phyloP scores from a whole-genome alignment of 2,888 invertebrate species.

The Drosophila merina region DNA sequence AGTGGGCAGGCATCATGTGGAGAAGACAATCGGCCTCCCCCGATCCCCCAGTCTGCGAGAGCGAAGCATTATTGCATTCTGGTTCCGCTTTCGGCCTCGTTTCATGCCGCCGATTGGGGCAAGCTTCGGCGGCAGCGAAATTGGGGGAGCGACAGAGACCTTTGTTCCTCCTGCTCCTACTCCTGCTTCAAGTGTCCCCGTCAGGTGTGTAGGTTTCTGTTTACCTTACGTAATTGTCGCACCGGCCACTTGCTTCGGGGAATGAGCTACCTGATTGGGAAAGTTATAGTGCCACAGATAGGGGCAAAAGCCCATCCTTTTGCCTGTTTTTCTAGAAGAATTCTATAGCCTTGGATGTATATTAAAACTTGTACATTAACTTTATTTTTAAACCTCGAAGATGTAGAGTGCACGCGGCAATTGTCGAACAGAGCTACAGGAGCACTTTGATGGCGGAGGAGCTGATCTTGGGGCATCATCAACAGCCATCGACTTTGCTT shows the following conservation, averaged over 20 bases:
- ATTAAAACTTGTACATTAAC: too few species aligned
- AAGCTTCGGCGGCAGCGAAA: slow-evolving; percentile 52
- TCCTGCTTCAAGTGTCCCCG: slow-evolving; percentile 26
- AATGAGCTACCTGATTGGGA: slow-evolving; percentile 15
- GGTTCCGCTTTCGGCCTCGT: slow-evolving; percentile 54
- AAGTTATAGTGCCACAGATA: neutral
- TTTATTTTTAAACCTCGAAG: neutral
- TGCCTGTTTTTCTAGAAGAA: too few species aligned
- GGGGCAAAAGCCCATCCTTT: neutral
- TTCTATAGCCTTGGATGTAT: too few species aligned
- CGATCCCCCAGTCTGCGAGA: slow-evolving; percentile 1
- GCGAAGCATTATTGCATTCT: slow-evolving; percentile 29
- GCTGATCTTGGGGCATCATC: slow-evolving; percentile 26
- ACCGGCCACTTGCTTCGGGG: neutral
- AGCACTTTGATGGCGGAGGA: slow-evolving; percentile 22
- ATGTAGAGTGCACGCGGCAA: slow-evolving; percentile 42
- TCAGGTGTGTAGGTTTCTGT: slow-evolving; percentile 27
- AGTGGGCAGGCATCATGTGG: slow-evolving; percentile 75
- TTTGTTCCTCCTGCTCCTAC: slow-evolving; percentile 17
- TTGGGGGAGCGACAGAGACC: slow-evolving; percentile 46
- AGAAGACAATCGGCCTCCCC: slow-evolving; percentile 56
- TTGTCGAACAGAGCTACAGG: slow-evolving; percentile 55
- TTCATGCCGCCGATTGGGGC: slow-evolving; percentile 82
- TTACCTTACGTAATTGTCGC: slow-evolving; percentile 1
- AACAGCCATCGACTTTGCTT: slow-evolving; percentile 41